phyloP scores from a whole-genome alignment of 2,888 invertebrate species.

The Caradrina clavipalpis region DNA sequence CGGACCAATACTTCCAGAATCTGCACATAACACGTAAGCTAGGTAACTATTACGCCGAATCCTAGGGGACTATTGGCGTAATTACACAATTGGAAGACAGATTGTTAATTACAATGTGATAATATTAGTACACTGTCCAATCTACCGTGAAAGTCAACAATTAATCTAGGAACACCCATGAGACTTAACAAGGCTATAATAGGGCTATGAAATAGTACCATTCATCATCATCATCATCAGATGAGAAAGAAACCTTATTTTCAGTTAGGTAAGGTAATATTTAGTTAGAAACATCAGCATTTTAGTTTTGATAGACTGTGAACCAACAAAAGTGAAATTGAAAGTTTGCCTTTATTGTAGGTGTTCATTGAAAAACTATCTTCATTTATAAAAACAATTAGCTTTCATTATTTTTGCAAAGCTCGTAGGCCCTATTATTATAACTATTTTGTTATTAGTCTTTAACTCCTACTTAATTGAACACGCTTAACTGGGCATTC shows the following conservation, averaged over 20 bases:
- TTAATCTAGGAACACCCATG: slow-evolving; percentile 30
- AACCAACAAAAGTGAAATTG: neutral
- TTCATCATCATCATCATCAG: no score
- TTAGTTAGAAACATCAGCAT: neutral
- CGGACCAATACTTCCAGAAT: no score
- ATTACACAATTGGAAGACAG: slow-evolving; percentile 17
- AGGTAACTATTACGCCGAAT: neutral
- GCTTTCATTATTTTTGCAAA: neutral
- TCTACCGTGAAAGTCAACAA: slow-evolving; percentile 39
- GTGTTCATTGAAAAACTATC: neutral
- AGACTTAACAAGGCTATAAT: neutral
- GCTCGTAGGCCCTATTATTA: no score
- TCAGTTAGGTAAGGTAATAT: neutral
- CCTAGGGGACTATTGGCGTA: slow-evolving; percentile 10
- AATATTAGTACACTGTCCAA: slow-evolving; percentile 18
- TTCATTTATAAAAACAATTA: neutral
- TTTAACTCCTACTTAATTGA: no score
- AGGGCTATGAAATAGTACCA: no score
- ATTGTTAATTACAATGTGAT: slow-evolving; percentile 42
- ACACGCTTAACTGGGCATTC: no score
- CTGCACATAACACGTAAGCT: neutral
- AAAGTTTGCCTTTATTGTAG: neutral
- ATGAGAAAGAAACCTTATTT: no score
- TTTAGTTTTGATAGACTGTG: neutral
- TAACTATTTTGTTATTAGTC: no score